These are phyloP conservation scores for Cotesia typhae DNA, from an alignment of 1,140 invertebrate species.

Conservation along the genomic window DNA sequence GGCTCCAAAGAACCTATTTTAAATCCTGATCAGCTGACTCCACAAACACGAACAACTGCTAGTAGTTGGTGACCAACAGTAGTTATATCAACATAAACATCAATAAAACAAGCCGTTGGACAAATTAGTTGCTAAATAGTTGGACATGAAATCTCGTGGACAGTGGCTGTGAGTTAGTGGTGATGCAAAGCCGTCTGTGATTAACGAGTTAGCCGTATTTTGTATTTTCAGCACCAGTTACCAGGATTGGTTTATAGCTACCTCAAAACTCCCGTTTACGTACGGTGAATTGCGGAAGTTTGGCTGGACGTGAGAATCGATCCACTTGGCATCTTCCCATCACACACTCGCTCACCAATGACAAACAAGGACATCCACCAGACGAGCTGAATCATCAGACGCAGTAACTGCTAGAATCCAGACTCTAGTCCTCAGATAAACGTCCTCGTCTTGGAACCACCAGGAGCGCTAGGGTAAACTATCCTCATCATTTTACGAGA, in stretches of 20 bases:
- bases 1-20: background rate
- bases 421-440: background rate
- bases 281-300: slow-evolving; percentile 10
- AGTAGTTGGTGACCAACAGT: too few species aligned
- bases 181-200: background rate
- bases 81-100: too few species aligned
- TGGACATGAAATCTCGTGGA: background rate
- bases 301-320: slow-evolving; percentile 2
- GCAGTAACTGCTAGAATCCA: too few species aligned
- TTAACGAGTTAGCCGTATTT: background rate
- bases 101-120: background rate
- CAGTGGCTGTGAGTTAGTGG: background rate
- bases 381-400: too few species aligned
- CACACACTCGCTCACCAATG: background rate
- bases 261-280: background rate
- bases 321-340: slow-evolving; percentile 2
- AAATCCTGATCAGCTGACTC: too few species aligned
- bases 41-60: too few species aligned
- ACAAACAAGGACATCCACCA: background rate
- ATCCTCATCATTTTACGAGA: slow-evolving; percentile 19
- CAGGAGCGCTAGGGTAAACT: background rate
- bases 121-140: background rate
- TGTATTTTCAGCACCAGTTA: background rate
- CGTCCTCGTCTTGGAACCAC: slow-evolving; percentile 23
- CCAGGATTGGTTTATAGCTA: slow-evolving; percentile 4